A percentile compares a stretch with the other conserved stretches of the same genome.
Conservation (phyloP, 2,888 invertebrate species). For the Erebia epiphron region DNA sequence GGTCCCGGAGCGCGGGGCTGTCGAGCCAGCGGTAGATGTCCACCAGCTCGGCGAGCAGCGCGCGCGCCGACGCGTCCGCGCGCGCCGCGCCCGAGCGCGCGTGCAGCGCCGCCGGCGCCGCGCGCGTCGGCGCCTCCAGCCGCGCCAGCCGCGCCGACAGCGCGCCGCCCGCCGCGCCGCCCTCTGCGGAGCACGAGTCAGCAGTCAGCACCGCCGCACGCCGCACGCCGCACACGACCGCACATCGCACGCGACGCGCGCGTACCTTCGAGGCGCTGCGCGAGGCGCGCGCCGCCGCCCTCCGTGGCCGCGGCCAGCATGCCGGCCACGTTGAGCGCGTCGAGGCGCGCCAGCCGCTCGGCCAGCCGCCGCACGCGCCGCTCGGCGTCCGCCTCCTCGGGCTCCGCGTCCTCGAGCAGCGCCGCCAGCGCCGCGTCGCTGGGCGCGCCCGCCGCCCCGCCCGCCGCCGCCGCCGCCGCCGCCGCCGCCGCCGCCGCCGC, state of each 20-base stretch:
- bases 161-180: constrained; percentile 88
- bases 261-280: constrained; percentile 75
- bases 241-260: constrained; percentile 41
- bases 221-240: not conserved
- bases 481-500: constrained; percentile 84
- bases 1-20: constrained; percentile 59
- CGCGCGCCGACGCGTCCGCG: constrained; percentile 92
- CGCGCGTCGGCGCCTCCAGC: constrained; percentile 77
- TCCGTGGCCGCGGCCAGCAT: constrained; percentile 85
- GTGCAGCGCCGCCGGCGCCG: constrained; percentile 59
- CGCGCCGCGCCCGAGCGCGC: constrained; percentile 74
- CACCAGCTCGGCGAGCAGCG: constrained; percentile 89
- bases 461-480: constrained; percentile 85
- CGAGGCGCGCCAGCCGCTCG: constrained; percentile 89
- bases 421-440: constrained; percentile 86
- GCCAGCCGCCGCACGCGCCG: constrained; percentile 87
- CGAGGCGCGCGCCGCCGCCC: constrained; percentile 87
- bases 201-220: not conserved
- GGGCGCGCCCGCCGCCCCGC: constrained; percentile 87
- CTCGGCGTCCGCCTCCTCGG: constrained; percentile 93
- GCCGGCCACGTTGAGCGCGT: constrained; percentile 89
- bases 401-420: constrained; percentile 89
- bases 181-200: constrained; percentile 50
- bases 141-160: constrained; percentile 84
- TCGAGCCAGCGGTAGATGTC: constrained; percentile 74